Evolutionary conservation across 1,140 invertebrate genomes (phyloP), one percentile per base, ranked within the genome.

Genomic region (Harpegnathos saltator): DNA sequence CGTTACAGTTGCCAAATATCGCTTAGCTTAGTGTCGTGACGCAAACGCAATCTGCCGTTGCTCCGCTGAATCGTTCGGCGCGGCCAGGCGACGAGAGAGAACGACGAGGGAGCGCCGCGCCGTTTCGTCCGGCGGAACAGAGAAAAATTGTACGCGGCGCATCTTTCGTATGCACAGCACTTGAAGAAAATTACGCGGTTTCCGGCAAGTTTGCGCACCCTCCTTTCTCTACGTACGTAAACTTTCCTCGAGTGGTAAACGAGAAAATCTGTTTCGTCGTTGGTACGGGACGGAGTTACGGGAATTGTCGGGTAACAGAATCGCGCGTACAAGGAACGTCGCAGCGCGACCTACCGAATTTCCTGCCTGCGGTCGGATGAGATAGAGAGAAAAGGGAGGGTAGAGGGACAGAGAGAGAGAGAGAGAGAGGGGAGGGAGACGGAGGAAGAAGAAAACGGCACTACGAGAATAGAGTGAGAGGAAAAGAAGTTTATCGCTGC

Each of bases 401-500:
- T 1, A 63, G 61, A 33, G 50, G 19, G 14, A 62, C 29, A 68
- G n/a, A 33, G 22, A 71, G 22, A 59, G 15, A 33, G 22, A 81
- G 66, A 54, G 24, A 50, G 22, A 33, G 52, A 65, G 22, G 19
- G 71, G n/a, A 59, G 65, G 52, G 56, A 22, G 3, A 38, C n/a
- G 71, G 48, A 44, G 71, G 22, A 65, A 77, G 56, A 73, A 50
- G 33, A 63, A 74, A 77, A 69, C 33, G 33, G 9, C 15, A 48
- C 11, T n/a, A n/a, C 56, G 63, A 75, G 26, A 52, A 59, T 54
- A 65, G 29, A 19, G 12, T 62, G 38, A 33, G 24, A 24, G 17
- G 38, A 74, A 83, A 83, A 83, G 80, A 78, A 71, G 65, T 83
- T 78, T 84, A 78, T 84, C 82, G 82, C 73, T 84, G 52, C 50